Base-by-base conservation (phyloP, 1,140 invertebrate species). In the Thrips palmi region DNA sequence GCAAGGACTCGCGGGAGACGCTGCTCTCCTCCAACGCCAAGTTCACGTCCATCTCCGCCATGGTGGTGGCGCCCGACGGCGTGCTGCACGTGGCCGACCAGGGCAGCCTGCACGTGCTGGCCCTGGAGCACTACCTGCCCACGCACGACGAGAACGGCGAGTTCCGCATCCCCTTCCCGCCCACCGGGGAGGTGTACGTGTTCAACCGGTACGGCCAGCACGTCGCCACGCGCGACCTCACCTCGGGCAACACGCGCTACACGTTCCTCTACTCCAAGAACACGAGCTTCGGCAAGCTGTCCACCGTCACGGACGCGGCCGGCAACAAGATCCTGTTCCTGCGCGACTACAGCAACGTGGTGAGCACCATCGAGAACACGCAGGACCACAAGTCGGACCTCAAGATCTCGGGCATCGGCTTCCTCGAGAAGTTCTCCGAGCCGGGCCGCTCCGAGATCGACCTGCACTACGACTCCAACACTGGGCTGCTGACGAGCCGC, bases 231-330 rank as follows among this genome's bases (percentile, higher is more conserved):
- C 85, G 85, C 54, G 87, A 93, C 57, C 63, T 94, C 27, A 81
- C 88, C 25, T 92, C 88, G 1, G 83, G 83, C 18, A 84, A 87
- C 60, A 82, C 78, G 1, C 70, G 87, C 49, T 96, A 94, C 55
- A 84, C 85, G 19, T 97, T 96, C 62, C 65, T 91, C 1, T 97
- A 97, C 58, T 92, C 81, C 14, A 93, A 94, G 53, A 96, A 96
- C 50, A 93, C 88, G 2, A 89, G 84, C 51, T 91, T 92, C 50
- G 91, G 91, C 1, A 88, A 89, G 55, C 60, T 97, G 15, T 86
- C 79, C 1, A 87, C 81, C 3, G 84, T 97, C 1, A 87, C 81
- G 1, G 89, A 94, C 57, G 80, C 79, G 33, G 84, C 84, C 11
- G 85, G 85, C 11, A 94, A 93, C 53, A 88, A 94, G 60, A 82